Base-by-base conservation (phyloP, 2,113 vertebrate genomes). In the Otolemur garnettii region DNA sequence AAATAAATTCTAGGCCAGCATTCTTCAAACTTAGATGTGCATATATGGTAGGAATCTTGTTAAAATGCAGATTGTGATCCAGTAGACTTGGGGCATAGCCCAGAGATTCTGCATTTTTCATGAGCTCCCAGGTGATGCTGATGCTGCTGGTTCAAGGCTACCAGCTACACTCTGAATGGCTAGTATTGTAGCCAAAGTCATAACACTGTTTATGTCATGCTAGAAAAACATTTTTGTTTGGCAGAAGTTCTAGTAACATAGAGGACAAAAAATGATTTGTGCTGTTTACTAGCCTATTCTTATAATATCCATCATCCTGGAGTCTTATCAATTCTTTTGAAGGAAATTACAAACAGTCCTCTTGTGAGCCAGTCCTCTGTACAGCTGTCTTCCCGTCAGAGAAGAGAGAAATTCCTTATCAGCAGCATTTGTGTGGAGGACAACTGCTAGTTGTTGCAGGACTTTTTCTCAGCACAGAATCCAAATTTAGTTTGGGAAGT, bases 391-490 rank as follows among this genome's bases (percentile, higher is more conserved):
- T 78, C 4, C 33, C 53, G 62, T 74, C 8, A 24, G 15, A 53
- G 72, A 60, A 64, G 60, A 8, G 33, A 94, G 26, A 60, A 35
- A 4, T 53, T 71, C 64, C 50, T 83, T 45, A 59, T 2, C 17
- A 38, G 53, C 42, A 24, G 22, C 62, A 55, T 22, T 26, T 26
- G 77, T 59, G 22, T 35, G 33, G 53, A 66, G 62, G 45, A 57
- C 45, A 69, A 10, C n/a, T n/a, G 50, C 66, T 26, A 28, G 68
- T 55, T 64, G 6, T 60, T 59, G 30, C 2, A 26, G 83, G 15
- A 71, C 78, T 68, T 77, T 68, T 87, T 68, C 55, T 87, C 80
- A 84, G 33, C 21, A n/a, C 24, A 78, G 28, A 91, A 81, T 85
- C 45, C 66, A 92, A 83, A 87, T 77, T 57, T 30, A 64, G 12